Evolutionary conservation across 2,888 invertebrate species (phyloP), one percentile per base, ranked within the genome.

Genomic region (Andrena chrysosceles): DNA sequence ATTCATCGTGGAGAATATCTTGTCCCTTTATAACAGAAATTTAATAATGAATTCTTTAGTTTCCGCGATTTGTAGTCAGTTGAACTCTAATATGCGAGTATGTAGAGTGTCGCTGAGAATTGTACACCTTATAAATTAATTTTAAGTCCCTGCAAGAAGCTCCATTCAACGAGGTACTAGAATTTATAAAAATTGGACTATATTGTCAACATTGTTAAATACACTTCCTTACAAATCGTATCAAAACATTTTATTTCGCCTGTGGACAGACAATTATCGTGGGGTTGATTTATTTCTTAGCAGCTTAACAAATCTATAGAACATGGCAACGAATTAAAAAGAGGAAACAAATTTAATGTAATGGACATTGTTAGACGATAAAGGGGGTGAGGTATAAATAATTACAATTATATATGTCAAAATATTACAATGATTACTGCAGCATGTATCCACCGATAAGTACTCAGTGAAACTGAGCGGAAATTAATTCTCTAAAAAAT

Each of bases 241-340:
- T 72, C 10, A 67, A 81, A 80, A 67, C 33, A 49, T 49, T 67
- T 63, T 62, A 81, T 59, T 72, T 29, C 29, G 63, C 2, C 42
- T 31, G 13, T 20, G 13, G 35, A 59, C 23, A 63, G 23, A 62
- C n/a, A 67, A 8, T 23, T 62, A 60, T 7, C 54, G 26, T 70
- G 29, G 71, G 54, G 62, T 66, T 29, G 31, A 26, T 48, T 49
- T 35, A 49, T 33, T 60, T 33, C 13, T 7, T 67, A 33, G 23
- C 66, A 49, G 6, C 33, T 67, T 56, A 62, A 5, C 13, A 59
- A 35, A 49, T 74, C 26, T 56, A 62, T 26, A 20, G 35, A 66
- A 33, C 54, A 54, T 29, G 56, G 20, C 59, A 70, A 71, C 60
- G 64, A 48, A 76, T 77, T 76, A 62, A 75, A 35, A 70, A 33